Evolutionary conservation across 2,888 invertebrate species (phyloP).

Genomic region (Stenodera caucasica): DNA sequence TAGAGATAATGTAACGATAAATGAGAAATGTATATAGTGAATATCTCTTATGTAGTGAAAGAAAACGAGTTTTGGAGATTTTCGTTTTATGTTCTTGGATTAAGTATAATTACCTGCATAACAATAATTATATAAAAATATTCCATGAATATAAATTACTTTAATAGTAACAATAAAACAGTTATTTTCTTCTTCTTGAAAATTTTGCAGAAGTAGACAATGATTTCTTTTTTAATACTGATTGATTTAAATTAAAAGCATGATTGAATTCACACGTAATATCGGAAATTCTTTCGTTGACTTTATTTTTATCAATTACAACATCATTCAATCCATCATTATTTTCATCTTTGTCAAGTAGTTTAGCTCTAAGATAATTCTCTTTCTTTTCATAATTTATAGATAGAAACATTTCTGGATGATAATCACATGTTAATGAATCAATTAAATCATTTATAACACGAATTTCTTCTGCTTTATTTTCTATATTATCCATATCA

Average conservation of each 20-base stretch:
- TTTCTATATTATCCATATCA: background rate
- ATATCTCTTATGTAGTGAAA: no score
- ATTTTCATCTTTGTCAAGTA: slow-evolving; percentile 33
- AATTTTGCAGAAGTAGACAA: no score
- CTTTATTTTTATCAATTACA: slow-evolving; percentile 15
- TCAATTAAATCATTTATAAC: slow-evolving; percentile 33
- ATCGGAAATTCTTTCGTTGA: slow-evolving; percentile 29
- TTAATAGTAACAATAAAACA: no score
- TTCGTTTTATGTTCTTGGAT: no score
- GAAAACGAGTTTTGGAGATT: no score
- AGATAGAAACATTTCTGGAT: slow-evolving; percentile 36
- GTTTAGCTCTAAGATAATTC: slow-evolving; percentile 38
- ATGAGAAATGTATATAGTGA: no score
- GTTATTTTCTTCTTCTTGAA: no score
- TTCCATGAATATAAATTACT: no score
- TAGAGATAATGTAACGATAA: no score
- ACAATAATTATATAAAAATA: no score
- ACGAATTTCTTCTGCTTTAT: slow-evolving; percentile 21
- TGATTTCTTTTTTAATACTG: background rate
- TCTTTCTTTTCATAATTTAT: slow-evolving; percentile 32
- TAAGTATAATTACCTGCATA: no score
- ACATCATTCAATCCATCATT: slow-evolving; percentile 32
- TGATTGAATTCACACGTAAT: slow-evolving; percentile 25
- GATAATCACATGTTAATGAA: slow-evolving; percentile 38
- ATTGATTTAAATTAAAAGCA: slow-evolving; percentile 21